Base-by-base conservation (phyloP, 2,797 vertebrate genomes). In the Gambelia wislizenii region DNA sequence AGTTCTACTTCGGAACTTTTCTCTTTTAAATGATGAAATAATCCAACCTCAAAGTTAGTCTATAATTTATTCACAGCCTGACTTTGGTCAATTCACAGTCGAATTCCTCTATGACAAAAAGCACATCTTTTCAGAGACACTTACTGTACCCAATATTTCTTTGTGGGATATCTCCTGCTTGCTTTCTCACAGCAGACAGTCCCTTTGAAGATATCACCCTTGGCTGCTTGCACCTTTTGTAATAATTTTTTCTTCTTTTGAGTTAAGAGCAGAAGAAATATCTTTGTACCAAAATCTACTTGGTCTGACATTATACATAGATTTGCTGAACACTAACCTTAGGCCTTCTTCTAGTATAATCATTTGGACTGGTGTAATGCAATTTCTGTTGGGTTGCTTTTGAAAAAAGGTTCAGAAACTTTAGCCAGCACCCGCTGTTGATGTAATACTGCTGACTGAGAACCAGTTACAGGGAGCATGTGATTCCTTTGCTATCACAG, bases 1-100 rank as follows among this genome's bases (percentile, higher is more conserved):
- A 91, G 91, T 89, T 84, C 87, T 78, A 76, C 44, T 84, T 94
- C 79, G 82, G 86, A 94, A 91, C 30, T 25, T 89, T 42, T 64
- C 56, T 79, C 74, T 88, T 67, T 92, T 91, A 93, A 91, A 84
- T 42, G 44, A 59, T 85, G 80, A 90, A 92, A 91, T 80, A 89
- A 89, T 47, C 39, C 49, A 27, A 44, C 92, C 94, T 95, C 92
- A 93, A 92, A 93, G 90, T 89, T 88, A 78, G 2, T 69, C 83
- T 67, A 91, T 64, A 93, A 95, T 94, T 93, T 95, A 93, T 90
- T 83, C 90, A 92, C 36, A 79, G 83, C 64, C 4, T 49, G 84
- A 91, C 86, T 89, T 78, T 69, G 90, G 89, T 93, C 91, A 92
- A 91, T 89, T 95, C 84, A 87, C 86, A 89, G 78, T 39, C 72